Base-by-base conservation (phyloP, 2,113 vertebrate species). In the Sander vitreus region DNA sequence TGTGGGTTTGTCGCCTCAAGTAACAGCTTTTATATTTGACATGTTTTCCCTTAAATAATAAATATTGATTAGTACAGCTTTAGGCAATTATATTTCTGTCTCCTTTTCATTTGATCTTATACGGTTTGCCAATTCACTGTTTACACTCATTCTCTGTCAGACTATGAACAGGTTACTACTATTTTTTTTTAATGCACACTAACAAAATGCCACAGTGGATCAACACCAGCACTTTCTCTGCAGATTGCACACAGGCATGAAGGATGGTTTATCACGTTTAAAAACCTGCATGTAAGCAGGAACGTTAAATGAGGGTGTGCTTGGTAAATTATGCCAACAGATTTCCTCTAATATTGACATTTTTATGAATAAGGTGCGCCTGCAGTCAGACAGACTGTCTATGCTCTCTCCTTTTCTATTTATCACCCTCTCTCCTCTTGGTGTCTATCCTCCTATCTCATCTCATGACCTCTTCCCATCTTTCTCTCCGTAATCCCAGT, bases 271-370 rank as follows among this genome's bases (percentile, higher is more conserved):
- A 47, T 60, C 18, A 33, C 47, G 8, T 71, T 67, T 79, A 59
- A 48, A 27, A 62, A 89, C 60, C 21, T 78, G 65, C 65, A 47
- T 30, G 59, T 27, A 71, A 76, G 81, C 78, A 86, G 43, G 43
- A 71, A 70, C 68, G 8, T 69, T 75, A 77, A 90, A 86, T 88
- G 55, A 73, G 23, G 13, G 33, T 14, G 2, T 30, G 48, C 18
- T 84, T 68, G 36, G 51, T 81, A 77, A 89, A 87, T 87, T 55
- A 60, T 50, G 36, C 11, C 76, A 43, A 39, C 50, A 70, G 13
- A 79, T 80, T 84, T 83, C 54, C 48, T 66, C 48, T 58, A 53
- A 81, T 79, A 66, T 78, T 65, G 81, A 77, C 73, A 51, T 83
- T 81, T 83, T 79, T 75, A 57, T 82, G 76, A 80, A 65, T 23